Base-by-base conservation (phyloP, 2,888 invertebrate species). In the Odontocolon sp. region DNA sequence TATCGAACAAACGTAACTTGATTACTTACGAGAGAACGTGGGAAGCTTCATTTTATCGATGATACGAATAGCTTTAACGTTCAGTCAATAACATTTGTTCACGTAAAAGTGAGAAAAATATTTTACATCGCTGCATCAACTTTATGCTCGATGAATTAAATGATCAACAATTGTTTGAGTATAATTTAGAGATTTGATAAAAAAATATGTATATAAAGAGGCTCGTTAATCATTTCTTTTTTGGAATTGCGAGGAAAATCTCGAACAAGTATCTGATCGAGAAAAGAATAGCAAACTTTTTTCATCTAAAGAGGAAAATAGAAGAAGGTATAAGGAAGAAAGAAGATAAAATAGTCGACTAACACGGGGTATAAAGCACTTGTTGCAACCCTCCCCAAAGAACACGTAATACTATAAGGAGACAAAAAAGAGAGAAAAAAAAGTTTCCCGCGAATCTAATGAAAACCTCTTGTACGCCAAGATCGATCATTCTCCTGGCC, bases 1-100 rank as follows among this genome's bases (percentile, higher is more conserved):
- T 67, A 56, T 47, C 45, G 52, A 6, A 16, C 3, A 9, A 11
- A 52, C 26, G 6, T 11, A 61, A 54, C 28, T 67, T 45, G 14
- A n/a, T 67, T 59, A 66, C 52, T 66, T 67, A 59, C 52, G 54
- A 45, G 21, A 56, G 54, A 18, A 67, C 61, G 9, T 18, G 8
- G 54, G 16, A 52, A 67, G 67, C 67, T 67, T 38, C 11, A 73
- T 61, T n/a, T n/a, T n/a, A n/a, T n/a, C n/a, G n/a, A n/a, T n/a
- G n/a, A n/a, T n/a, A n/a, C n/a, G n/a, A n/a, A n/a, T n/a, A n/a
- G n/a, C n/a, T n/a, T n/a, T n/a, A n/a, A n/a, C n/a, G n/a, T n/a
- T n/a, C n/a, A n/a, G n/a, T n/a, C n/a, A n/a, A n/a, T n/a, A n/a
- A n/a, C n/a, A n/a, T n/a, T n/a, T n/a, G n/a, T n/a, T n/a, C n/a